These are phyloP conservation scores for Axinella damicornis DNA, from an alignment of 37 sponge, comb jelly and placozoan species.

Conservation along the genomic window DNA sequence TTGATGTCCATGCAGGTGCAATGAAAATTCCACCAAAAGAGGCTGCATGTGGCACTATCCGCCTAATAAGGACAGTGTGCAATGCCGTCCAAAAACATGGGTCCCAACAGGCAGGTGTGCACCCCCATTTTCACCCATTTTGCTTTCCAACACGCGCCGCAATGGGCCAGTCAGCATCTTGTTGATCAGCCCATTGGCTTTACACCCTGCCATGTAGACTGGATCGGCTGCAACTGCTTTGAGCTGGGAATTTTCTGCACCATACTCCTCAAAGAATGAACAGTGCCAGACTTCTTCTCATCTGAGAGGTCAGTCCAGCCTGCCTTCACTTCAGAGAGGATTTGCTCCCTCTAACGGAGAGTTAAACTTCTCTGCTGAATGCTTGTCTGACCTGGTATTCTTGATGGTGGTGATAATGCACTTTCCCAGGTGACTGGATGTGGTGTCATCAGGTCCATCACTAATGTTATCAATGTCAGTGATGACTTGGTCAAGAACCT, in stretches of 20 bases:
- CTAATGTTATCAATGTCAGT: no score
- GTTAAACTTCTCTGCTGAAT: constrained; percentile 33
- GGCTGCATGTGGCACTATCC: no score
- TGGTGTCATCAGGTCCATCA: no score
- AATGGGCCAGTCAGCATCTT: constrained; percentile 45
- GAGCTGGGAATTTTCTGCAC: constrained; percentile 16
- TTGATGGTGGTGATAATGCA: background rate
- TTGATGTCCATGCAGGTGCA: no score
- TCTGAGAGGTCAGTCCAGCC: constrained; percentile 6
- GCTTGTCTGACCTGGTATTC: constrained; percentile 59
- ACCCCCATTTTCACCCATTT: no score
- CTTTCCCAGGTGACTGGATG: no score
- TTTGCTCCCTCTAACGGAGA: constrained; percentile 16
- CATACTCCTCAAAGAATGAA: background rate
- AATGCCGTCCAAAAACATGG: no score
- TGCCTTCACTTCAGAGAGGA: background rate
- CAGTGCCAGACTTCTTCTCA: background rate
- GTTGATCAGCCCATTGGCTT: constrained; percentile 35
- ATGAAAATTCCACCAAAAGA: no score
- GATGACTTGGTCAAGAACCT: no score
- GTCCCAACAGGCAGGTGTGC: no score
- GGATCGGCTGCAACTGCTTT: constrained; percentile 32
- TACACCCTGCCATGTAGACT: constrained; percentile 6
- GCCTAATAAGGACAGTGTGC: no score
- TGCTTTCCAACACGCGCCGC: constrained; percentile 25